Evolutionary conservation across 92 coral and sea anemone genomes (phyloP), one percentile per base, ranked within the genome.

Genomic region (Zoanthus solanderi): DNA sequence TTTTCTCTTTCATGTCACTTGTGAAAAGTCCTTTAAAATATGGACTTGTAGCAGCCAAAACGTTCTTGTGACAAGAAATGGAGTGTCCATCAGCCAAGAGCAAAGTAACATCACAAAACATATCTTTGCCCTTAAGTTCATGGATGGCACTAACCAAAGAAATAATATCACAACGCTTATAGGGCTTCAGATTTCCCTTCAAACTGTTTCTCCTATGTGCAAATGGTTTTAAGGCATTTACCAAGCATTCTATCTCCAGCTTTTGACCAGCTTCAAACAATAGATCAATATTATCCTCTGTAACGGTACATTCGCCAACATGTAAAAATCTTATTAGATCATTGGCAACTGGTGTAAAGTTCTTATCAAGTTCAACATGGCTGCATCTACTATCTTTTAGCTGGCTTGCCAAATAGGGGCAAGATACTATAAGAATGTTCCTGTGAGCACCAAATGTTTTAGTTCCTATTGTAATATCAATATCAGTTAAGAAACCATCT

Each of bases 31-130:
- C 93, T 72, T 87, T 56, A 69, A 91, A 91, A 61, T 87, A 91
- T 71, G 91, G 89, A 68, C 93, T 91, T 14, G 86, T 86, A 32
- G 93, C 91, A 16, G 93, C 93, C 57, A 91, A 81, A 34, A 91
- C 42, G 76, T 91, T 91, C 86, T 88, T 91, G 63, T 91, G 93
- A 44, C 86, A 81, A 0, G 93, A 84, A 83, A 91, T 60, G 13
- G 85, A 76, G 18, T 72, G 47, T 11, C 87, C 93, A 83, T 83
- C 86, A 4, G 84, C n/a, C 16, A 87, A 82, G 23, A 87, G 79
- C 31, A 91, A 9, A 9, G 91, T 87, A 0, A 91, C 81, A 50
- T 91, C 93, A 78, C 93, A 91, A 74, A 87, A 91, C 71, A 82
- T 15, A 17, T 88, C 91, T 31, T 71, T 83, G 2, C 28, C 57